These are phyloP conservation scores for Smittia aterrima DNA, from an alignment of 2,888 invertebrate genomes.

Conservation along the genomic window DNA sequence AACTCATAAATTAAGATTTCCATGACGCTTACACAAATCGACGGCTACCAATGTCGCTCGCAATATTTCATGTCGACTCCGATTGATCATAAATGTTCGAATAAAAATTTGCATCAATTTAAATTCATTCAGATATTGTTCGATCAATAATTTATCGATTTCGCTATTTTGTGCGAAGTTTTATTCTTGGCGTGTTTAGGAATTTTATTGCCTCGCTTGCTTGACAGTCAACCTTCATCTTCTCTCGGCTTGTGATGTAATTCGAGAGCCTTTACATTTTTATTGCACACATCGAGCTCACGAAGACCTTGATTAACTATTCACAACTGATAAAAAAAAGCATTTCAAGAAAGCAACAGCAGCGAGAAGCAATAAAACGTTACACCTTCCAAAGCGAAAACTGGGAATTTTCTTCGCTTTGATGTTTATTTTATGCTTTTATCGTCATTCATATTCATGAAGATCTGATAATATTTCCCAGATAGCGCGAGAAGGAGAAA, in stretches of 20 bases:
- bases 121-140: not conserved
- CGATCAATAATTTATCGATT: not conserved
- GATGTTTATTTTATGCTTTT: not conserved
- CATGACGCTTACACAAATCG: not conserved
- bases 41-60: not conserved
- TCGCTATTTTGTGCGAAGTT: not conserved
- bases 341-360: not conserved
- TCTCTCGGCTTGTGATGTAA: not conserved
- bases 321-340: not conserved
- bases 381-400: conserved; percentile 13
- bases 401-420: not conserved
- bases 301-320: not conserved
- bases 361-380: not conserved
- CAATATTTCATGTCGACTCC: not conserved
- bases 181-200: not conserved
- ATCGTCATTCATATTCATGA: conserved; percentile 16
- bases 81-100: not conserved
- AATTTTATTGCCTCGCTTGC: not conserved
- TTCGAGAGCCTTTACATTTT: not conserved
- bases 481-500: too few relatives aligned
- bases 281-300: not conserved
- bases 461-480: not conserved
- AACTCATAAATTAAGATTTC: conserved; percentile 16
- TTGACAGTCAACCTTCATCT: not conserved
- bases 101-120: conserved; percentile 7